Evolutionary conservation across 2,888 invertebrate species (phyloP), one percentile per base, ranked within the genome.

Genomic region (Abscondita cerata): DNA sequence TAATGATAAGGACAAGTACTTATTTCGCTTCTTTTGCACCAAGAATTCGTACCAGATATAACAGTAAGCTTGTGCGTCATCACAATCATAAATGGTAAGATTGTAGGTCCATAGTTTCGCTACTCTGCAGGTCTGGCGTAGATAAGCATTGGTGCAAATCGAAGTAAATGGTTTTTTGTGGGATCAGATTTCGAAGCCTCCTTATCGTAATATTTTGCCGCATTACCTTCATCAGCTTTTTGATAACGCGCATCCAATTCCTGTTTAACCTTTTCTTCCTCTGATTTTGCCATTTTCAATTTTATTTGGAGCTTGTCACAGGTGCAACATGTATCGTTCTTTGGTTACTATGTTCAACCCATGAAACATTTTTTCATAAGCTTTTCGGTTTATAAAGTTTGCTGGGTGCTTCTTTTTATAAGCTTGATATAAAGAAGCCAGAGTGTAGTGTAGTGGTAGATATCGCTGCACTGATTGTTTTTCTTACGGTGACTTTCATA

Each of bases 21-120:
- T 15, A 71, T 25, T 6, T 25, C 6, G 6, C 6, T 25, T 25
- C 4, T 6, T 25, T 6, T 25, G 2, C 4, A 6, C 25, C 6
- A 25, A 25, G 4, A 25, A 25, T 6, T 25, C 6, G 25, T 4
- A 25, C 25, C 25, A 25, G 2, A 25, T 4, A 25, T 25, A 25
- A 6, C 25, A 25, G 6, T 4, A 25, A 25, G 25, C 6, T 2
- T 25, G 25, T 38, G 63, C 40, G 52, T 63, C 61, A 38, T 61
- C 61, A 44, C 66, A 63, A 54, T 70, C 65, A 44, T 70, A 64
- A n/a, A 73, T 66, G 4, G 70, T 72, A 2, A 73, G 59, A 62
- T 72, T 72, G 50, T 65, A 71, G 72, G 52, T 75, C 73, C 65
- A 73, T 73, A 6, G 66, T 54, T 15, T n/a, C 69, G 65, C 34